Evolutionary conservation across 2,888 invertebrate genomes (phyloP).

Genomic region (Octonoba sinensis): DNA sequence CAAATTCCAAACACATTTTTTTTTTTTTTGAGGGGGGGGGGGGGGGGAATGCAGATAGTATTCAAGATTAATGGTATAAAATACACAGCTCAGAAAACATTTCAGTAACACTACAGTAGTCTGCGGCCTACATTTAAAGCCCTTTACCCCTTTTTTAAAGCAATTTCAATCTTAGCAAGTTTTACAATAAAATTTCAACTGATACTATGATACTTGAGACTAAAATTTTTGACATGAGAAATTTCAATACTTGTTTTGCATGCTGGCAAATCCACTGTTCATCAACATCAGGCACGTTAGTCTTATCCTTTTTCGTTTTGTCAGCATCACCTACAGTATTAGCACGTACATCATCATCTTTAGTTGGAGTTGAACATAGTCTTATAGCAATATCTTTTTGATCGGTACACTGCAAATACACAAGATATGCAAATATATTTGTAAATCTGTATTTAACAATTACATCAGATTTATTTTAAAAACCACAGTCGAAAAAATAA

Average conservation of each 20-base stretch:
- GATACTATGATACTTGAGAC: too few species aligned
- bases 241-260: slow-evolving; percentile 79
- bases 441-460: neutral
- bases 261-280: slow-evolving; percentile 83
- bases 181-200: too few species aligned
- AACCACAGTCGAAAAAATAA: neutral
- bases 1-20: too few species aligned
- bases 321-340: slow-evolving; percentile 66
- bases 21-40: too few species aligned
- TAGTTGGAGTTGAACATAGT: slow-evolving; percentile 81
- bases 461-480: neutral
- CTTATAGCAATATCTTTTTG: slow-evolving; percentile 84
- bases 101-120: too few species aligned
- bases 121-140: too few species aligned
- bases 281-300: slow-evolving; percentile 75
- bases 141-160: too few species aligned
- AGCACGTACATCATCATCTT: slow-evolving; percentile 68
- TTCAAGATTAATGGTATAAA: too few species aligned
- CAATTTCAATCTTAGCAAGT: too few species aligned
- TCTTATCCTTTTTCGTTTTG: slow-evolving; percentile 4
- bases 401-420: slow-evolving; percentile 75
- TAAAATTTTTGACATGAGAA: too few species aligned
- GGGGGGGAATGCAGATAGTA: too few species aligned
- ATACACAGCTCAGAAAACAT: too few species aligned
- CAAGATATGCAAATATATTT: neutral